phyloP scores from a whole-genome alignment of 2,113 vertebrate species.

The Labrus mixtus region DNA sequence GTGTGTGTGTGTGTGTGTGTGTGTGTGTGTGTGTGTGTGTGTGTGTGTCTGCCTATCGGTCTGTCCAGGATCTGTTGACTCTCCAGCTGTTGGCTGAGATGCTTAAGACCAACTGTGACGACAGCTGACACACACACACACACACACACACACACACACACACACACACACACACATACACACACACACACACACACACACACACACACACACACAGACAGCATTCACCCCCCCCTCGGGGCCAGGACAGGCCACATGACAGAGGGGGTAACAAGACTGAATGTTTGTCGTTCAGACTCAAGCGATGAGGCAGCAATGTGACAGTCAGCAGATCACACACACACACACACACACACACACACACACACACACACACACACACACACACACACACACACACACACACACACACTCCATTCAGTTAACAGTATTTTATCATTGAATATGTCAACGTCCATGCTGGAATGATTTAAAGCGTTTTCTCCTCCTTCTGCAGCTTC shows the following conservation, averaged over 20 bases:
- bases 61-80: neutral
- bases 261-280: slow-evolving; percentile 16
- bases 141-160: slow-evolving; percentile 21
- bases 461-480: neutral
- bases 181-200: slow-evolving; percentile 33
- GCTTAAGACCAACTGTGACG: slow-evolving; percentile 42
- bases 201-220: slow-evolving; percentile 32
- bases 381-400: neutral
- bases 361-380: neutral
- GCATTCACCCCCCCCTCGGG: neutral
- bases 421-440: no score
- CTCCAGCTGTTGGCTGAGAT: slow-evolving; percentile 26
- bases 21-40: slow-evolving; percentile 6
- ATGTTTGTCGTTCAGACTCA: slow-evolving; percentile 32
- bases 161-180: slow-evolving; percentile 7
- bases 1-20: slow-evolving; percentile 8
- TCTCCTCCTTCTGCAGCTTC: neutral
- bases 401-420: no score
- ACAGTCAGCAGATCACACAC: slow-evolving; percentile 63
- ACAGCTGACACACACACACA: slow-evolving; percentile 51
- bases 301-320: slow-evolving; percentile 42
- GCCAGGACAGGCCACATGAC: slow-evolving; percentile 6
- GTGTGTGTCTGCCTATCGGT: slow-evolving; percentile 5
- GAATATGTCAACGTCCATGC: no score
- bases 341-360: neutral